Base-by-base conservation (phyloP, 2,113 vertebrate species). In the Mustela nigripes region DNA sequence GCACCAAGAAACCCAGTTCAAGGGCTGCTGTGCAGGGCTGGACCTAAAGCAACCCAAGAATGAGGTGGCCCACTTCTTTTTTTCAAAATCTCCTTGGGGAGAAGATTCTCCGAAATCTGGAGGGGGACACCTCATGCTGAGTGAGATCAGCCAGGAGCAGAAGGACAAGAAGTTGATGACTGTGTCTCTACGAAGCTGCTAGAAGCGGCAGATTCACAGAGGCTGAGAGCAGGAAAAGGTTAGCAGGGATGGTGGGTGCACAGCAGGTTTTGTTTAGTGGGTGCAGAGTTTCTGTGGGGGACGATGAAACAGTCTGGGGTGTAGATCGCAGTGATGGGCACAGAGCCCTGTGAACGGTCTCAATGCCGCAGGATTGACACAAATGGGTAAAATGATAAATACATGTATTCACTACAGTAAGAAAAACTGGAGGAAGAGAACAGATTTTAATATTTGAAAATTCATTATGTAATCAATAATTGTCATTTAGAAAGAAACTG, bases 251-350 rank as follows among this genome's bases (percentile, higher is more conserved):
- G 39, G 31, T 3, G 22, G 50, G 63, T 39, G 11, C 1, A 3
- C 0, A 11, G 7, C 33, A 0, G 2, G 26, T 1, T 11, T 4
- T 56, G 31, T 10, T 18, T 5, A 71, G 0, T 14, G 69, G 7
- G 4, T 1, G 24, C 39, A 4, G 12, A 42, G 22, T 74, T 42
- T 24, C 71, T 42, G 21, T 42, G 71, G 19, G 19, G 56, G 56
- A 22, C 7, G 0, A 18, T n/a, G 31, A 18, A n/a, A n/a, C 65
- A 4, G 65, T 67, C 33, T 16, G 33, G 31, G 65, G 31, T 33
- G 7, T 16, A 16, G 56, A 76, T 0, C 10, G 24, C 5, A 22
- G 62, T 28, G 82, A 19, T 1, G 7, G 42, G 19, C 16, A 39
- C 0, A 2, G 7, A 36, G 1, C 3, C 1, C 6, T 36, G 33